A percentile compares a stretch with the other conserved stretches of the same genome.
phyloP scores from a whole-genome alignment of 1,140 invertebrate genomes.

The Physella acuta region DNA sequence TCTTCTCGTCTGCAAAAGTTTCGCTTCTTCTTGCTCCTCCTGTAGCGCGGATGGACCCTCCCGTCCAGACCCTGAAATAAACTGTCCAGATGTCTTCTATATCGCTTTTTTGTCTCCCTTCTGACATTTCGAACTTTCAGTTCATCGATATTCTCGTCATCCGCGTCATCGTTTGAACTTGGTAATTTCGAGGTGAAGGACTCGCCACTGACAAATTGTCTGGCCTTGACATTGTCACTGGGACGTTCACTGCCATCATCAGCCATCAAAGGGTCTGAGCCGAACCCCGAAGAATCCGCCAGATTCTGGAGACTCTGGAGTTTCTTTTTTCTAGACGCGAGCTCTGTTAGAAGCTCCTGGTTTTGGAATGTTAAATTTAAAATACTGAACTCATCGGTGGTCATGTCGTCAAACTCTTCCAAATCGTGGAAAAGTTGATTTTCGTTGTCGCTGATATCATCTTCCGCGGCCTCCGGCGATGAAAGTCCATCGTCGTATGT shows the following conservation, averaged over 20 bases:
- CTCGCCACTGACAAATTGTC: no score
- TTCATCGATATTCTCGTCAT: background rate
- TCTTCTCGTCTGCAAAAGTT: conserved; percentile 80
- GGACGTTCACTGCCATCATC: background rate
- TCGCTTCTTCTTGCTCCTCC: conserved; percentile 56
- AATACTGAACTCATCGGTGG: background rate
- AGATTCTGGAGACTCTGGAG: no score
- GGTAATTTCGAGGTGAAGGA: no score
- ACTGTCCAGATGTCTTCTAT: conserved; percentile 17
- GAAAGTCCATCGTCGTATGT: background rate
- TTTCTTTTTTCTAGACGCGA: background rate
- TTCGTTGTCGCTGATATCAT: background rate
- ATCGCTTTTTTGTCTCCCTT: conserved; percentile 6
- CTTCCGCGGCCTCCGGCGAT: background rate
- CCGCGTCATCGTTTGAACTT: background rate
- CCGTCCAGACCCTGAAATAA: conserved; percentile 11
- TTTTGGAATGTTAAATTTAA: background rate
- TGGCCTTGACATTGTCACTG: background rate
- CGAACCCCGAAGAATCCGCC: background rate
- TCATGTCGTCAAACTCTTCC: no score
- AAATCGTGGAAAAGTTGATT: no score
- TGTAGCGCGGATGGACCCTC: conserved; percentile 15
- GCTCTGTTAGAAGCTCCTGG: background rate
- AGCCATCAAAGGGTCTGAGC: background rate
- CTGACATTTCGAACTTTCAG: background rate